These are phyloP conservation scores for Xestia xanthographa DNA, from an alignment of 2,888 invertebrate species.

Conservation along the genomic window DNA sequence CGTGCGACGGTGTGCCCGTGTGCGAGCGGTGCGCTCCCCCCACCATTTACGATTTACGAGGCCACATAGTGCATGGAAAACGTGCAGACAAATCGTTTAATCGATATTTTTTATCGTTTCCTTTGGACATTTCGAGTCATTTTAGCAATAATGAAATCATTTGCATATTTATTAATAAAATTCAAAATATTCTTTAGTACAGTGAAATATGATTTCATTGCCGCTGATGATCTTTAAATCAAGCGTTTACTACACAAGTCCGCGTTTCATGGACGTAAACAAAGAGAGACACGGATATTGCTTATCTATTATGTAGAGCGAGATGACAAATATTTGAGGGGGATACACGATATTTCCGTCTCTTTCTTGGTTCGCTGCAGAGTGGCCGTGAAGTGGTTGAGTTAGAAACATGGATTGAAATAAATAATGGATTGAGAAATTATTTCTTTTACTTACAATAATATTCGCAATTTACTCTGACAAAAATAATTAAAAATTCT, in stretches of 20 bases:
- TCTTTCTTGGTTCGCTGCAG: constrained; percentile 73
- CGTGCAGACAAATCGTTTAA: constrained; percentile 77
- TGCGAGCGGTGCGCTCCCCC: constrained; percentile 83
- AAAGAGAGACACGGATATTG: constrained; percentile 84
- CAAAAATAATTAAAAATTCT: background rate
- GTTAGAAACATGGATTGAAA: constrained; percentile 61
- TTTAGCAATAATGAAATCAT: constrained; percentile 4
- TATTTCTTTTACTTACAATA: constrained; percentile 40
- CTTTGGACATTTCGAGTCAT: constrained; percentile 12
- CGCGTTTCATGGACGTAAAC: constrained; percentile 86
- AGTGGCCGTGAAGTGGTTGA: constrained; percentile 68
- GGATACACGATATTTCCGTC: constrained; percentile 72
- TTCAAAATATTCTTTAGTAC: background rate
- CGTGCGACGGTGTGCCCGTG: constrained; percentile 84
- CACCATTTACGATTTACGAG: constrained; percentile 87
- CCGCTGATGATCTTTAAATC: constrained; percentile 68
- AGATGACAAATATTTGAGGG: constrained; percentile 73
- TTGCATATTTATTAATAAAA: background rate
- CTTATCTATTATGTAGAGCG: constrained; percentile 78
- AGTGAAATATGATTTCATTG: constrained; percentile 9
- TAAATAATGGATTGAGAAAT: constrained; percentile 54
- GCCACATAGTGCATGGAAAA: constrained; percentile 85
- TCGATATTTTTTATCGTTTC: constrained; percentile 64
- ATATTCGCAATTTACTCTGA: constrained; percentile 14
- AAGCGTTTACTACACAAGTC: constrained; percentile 78